These are phyloP conservation scores for Sarcophaga rosellei DNA, from an alignment of 2,888 invertebrate genomes.

Conservation along the genomic window DNA sequence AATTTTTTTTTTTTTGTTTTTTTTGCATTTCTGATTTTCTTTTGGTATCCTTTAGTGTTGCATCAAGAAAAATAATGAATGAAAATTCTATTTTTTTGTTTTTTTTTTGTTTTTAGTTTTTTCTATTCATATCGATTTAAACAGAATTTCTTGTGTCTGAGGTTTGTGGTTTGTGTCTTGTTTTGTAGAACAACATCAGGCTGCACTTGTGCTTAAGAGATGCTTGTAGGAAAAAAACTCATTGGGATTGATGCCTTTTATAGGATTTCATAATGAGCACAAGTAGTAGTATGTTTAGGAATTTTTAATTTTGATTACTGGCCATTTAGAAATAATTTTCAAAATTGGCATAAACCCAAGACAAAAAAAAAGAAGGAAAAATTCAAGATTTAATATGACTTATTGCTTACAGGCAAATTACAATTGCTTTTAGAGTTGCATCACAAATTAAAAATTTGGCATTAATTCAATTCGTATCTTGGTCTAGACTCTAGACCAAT, in stretches of 20 bases:
- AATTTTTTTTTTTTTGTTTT: not conserved
- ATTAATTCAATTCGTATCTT: slow-evolving; percentile 6
- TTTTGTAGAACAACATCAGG: not conserved
- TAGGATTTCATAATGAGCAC: not conserved
- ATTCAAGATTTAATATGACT: not conserved
- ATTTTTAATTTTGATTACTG: not conserved
- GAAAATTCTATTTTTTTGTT: not conserved
- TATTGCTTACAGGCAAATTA: too few relatives aligned
- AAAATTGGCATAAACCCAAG: not conserved
- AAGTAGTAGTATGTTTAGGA: not conserved
- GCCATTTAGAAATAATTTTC: not conserved
- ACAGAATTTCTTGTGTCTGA: not conserved
- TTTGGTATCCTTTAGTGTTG: not conserved
- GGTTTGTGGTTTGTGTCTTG: slow-evolving; percentile 13
- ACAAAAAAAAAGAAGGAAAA: not conserved
- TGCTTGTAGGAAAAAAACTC: not conserved
- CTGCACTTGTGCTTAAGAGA: not conserved
- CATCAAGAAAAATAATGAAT: too few relatives aligned
- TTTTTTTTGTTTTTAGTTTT: not conserved
- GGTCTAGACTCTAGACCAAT: not conserved
- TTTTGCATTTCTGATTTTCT: not conserved
- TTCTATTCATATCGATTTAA: not conserved
- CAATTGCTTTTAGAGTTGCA: too few relatives aligned
- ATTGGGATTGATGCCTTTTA: not conserved
- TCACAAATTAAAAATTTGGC: too few relatives aligned